Evolutionary conservation across 1,140 invertebrate genomes (phyloP).

Genomic region (Drosophila serrata): DNA sequence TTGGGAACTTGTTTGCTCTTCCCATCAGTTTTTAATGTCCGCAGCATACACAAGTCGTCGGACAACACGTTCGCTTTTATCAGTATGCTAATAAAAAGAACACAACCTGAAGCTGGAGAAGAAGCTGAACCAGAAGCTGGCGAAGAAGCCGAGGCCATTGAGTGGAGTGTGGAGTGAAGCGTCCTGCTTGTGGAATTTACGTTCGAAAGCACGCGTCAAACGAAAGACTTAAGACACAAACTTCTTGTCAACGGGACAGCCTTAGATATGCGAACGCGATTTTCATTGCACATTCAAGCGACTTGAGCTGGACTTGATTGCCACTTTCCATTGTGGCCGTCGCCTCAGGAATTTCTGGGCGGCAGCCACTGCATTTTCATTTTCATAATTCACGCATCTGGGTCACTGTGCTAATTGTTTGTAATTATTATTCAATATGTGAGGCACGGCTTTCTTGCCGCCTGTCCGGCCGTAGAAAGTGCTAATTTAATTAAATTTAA

Average conservation of each 20-base stretch:
- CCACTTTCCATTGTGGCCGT: conserved; percentile 45
- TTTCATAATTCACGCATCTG: conserved; percentile 67
- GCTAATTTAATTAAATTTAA: conserved; percentile 76
- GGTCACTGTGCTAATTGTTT: conserved; percentile 75
- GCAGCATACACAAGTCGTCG: conserved; percentile 26
- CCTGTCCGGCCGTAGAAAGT: conserved; percentile 62
- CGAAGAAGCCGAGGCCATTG: background rate
- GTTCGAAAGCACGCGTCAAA: conserved; percentile 23
- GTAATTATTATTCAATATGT: conserved; percentile 81
- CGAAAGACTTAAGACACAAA: conserved; percentile 66
- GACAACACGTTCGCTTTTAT: conserved; percentile 66
- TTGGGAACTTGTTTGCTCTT: conserved; percentile 76
- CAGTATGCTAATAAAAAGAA: conserved; percentile 67
- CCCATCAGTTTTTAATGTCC: conserved; percentile 52
- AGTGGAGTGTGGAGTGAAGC: conserved; percentile 11
- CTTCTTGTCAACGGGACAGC: conserved; percentile 40
- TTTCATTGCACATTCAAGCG: conserved; percentile 45
- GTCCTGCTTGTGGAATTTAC: conserved; percentile 38
- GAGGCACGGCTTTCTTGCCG: conserved; percentile 31
- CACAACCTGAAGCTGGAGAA: conserved; percentile 21
- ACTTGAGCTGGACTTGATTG: conserved; percentile 36
- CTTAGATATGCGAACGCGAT: conserved; percentile 30
- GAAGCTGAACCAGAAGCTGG: conserved; percentile 15
- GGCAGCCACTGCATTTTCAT: conserved; percentile 31
- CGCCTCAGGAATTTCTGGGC: conserved; percentile 35